Conservation (phyloP, 2,113 vertebrate species). For the Suricata suricatta region DNA sequence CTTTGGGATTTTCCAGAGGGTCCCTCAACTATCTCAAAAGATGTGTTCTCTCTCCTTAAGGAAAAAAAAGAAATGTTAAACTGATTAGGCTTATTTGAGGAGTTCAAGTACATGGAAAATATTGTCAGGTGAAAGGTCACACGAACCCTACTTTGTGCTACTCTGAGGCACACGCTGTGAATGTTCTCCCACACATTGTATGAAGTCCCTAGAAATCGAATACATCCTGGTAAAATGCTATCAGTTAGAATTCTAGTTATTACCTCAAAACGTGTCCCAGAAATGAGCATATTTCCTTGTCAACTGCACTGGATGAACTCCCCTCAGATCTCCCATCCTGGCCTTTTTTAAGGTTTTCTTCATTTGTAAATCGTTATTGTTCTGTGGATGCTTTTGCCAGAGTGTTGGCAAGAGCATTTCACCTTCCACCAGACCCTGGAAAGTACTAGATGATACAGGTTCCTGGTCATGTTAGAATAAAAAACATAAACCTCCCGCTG, state of each 20-base stretch:
- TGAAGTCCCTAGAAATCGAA: not conserved
- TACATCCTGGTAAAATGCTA: not conserved
- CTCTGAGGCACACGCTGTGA: not conserved
- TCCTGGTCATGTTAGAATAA: not conserved
- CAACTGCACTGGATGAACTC: not conserved
- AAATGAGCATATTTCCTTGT: not conserved
- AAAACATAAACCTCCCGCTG: not conserved
- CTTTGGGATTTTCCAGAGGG: not conserved
- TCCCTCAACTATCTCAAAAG: not conserved
- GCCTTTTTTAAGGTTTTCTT: not conserved
- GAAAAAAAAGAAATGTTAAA: not conserved
- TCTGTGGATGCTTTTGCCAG: not conserved
- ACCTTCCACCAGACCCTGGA: not conserved
- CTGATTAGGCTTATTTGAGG: not conserved
- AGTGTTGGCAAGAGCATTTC: not conserved
- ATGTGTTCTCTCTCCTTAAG: not conserved
- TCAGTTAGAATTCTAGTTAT: not conserved
- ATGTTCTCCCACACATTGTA: not conserved
- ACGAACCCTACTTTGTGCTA: not conserved
- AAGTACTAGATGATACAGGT: not conserved
- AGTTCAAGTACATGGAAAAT: not conserved
- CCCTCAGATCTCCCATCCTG: not conserved
- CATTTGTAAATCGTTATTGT: not conserved
- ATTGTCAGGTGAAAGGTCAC: not conserved
- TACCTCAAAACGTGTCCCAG: not conserved